Conservation (phyloP, 2,113 vertebrate species). For the Ascaphus truei region DNA sequence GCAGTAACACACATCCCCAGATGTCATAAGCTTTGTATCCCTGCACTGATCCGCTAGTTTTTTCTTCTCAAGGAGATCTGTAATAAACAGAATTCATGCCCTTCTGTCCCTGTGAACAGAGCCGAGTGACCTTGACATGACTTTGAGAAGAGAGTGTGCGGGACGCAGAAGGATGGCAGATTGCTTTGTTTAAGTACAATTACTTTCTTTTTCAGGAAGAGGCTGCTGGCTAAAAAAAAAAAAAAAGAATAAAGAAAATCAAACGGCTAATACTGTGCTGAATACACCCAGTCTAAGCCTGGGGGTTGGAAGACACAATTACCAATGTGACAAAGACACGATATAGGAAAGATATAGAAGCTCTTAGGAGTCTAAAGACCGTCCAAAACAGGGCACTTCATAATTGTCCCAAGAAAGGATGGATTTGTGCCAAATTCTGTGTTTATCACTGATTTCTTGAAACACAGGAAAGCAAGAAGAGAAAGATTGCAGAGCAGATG, state of each 20-base stretch:
- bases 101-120: constrained; percentile 7
- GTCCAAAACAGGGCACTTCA: constrained; percentile 33
- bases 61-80: not conserved
- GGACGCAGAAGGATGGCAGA: constrained; percentile 34
- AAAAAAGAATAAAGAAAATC: constrained; percentile 23
- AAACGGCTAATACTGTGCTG: constrained; percentile 35
- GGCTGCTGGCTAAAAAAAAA: constrained; percentile 33
- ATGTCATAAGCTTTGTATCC: constrained; percentile 22
- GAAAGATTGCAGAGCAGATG: not conserved
- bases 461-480: not conserved
- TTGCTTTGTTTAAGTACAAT: constrained; percentile 39
- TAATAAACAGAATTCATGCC: constrained; percentile 25
- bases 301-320: constrained; percentile 37
- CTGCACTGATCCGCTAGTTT: constrained; percentile 2
- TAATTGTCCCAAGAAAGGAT: constrained; percentile 32
- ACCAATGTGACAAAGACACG: constrained; percentile 37
- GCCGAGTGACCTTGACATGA: constrained; percentile 27
- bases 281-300: constrained; percentile 23
- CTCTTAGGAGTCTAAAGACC: constrained; percentile 31
- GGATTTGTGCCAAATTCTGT: constrained; percentile 1
- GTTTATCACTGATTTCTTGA: constrained; percentile 27
- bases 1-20: not conserved
- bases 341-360: constrained; percentile 33
- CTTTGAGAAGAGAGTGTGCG: constrained; percentile 19
- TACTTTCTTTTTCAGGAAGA: constrained; percentile 34